phyloP scores from a whole-genome alignment of 2,888 invertebrate genomes.

The Ischnura elegans region DNA sequence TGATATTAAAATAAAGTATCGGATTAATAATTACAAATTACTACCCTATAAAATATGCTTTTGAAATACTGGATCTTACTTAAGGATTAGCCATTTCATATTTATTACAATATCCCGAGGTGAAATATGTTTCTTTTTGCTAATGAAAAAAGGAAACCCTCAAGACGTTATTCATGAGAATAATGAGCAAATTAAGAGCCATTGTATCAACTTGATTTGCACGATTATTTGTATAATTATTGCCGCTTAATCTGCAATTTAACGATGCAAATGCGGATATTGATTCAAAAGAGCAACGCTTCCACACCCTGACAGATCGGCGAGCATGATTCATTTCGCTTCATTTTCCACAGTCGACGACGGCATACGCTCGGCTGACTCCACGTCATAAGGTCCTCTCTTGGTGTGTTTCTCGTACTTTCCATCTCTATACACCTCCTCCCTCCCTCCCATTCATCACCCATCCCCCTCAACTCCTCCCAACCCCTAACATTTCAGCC shows the following conservation, averaged over 20 bases:
- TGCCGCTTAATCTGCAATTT: background rate
- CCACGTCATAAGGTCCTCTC: background rate
- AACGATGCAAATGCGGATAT: background rate
- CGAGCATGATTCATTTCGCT: background rate
- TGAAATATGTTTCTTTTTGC: no score
- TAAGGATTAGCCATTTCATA: no score
- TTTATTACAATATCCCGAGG: no score
- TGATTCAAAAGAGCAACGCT: background rate
- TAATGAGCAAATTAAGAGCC: no score
- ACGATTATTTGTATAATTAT: no score
- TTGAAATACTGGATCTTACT: no score
- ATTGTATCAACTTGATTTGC: no score
- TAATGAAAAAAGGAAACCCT: no score
- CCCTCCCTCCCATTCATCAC: constrained; percentile 57
- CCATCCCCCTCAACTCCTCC: constrained; percentile 37
- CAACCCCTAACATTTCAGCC: background rate
- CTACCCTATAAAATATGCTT: no score
- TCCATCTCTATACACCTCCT: background rate
- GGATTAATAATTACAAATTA: no score
- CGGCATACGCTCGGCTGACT: background rate
- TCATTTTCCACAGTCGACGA: background rate
- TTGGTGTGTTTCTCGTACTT: background rate
- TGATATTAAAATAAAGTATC: no score
- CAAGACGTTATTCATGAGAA: no score
- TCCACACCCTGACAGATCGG: background rate